These are phyloP conservation scores for Rhagonycha lutea DNA, from an alignment of 2,888 invertebrate genomes.

Conservation along the genomic window DNA sequence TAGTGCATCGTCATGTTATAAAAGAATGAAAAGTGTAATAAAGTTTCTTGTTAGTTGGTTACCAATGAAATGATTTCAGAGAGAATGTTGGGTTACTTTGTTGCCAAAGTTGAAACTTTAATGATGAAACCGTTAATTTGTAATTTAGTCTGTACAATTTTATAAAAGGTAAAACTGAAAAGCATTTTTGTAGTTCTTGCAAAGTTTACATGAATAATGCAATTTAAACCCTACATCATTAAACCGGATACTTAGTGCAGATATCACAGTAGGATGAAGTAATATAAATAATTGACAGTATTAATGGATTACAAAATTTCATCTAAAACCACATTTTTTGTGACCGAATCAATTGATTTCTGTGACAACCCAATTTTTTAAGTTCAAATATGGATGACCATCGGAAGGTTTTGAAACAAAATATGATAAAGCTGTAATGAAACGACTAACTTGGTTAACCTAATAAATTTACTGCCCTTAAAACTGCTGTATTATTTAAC, in stretches of 20 bases:
- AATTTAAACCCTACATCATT: too few species aligned
- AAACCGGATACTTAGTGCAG: background rate
- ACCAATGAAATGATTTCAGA: background rate
- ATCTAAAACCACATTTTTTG: too few species aligned
- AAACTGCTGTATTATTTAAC: background rate
- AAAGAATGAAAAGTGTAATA: background rate
- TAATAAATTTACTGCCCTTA: background rate
- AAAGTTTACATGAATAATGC: too few species aligned
- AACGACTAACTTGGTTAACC: background rate
- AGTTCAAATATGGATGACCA: background rate
- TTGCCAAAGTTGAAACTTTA: background rate
- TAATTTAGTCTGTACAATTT: background rate
- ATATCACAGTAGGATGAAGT: background rate
- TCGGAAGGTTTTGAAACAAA: too few species aligned
- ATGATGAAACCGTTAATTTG: background rate
- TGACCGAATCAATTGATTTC: background rate
- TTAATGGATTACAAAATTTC: background rate
- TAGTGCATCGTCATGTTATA: background rate
- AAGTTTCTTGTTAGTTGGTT: background rate
- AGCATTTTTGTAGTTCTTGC: background rate
- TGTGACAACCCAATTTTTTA: too few species aligned
- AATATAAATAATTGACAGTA: background rate
- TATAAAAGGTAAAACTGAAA: background rate
- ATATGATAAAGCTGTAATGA: background rate
- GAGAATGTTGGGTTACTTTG: background rate